phyloP scores from a whole-genome alignment of 2,888 invertebrate species.

The Desoria tigrina region DNA sequence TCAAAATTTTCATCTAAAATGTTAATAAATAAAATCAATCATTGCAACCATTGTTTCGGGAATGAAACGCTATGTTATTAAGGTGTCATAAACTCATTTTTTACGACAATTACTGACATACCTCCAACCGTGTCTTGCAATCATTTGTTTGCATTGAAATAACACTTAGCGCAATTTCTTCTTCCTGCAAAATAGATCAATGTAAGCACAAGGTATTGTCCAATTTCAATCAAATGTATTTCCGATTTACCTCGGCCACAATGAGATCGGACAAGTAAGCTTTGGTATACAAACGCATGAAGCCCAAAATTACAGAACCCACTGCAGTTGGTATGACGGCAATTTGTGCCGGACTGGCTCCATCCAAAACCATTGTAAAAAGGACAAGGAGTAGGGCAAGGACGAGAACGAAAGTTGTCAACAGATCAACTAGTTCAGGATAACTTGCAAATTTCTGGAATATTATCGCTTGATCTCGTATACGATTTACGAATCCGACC shows the following conservation, averaged over 20 bases:
- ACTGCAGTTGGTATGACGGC: not conserved
- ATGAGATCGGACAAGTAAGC: slow-evolving; percentile 1
- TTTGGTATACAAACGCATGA: slow-evolving; percentile 1
- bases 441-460: not conserved
- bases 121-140: slow-evolving; percentile 11
- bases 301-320: not conserved
- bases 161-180: no score
- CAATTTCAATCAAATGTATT: no score
- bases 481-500: not conserved
- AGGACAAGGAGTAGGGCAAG: not conserved
- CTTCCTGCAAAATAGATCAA: not conserved
- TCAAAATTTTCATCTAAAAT: slow-evolving; percentile 13
- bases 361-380: slow-evolving; percentile 3
- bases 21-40: not conserved
- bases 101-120: no score
- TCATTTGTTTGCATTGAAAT: not conserved
- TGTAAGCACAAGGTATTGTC: slow-evolving; percentile 3
- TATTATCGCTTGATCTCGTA: slow-evolving; percentile 1
- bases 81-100: no score
- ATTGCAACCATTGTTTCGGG: no score
- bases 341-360: not conserved
- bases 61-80: no score
- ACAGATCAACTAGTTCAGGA: slow-evolving; percentile 5
- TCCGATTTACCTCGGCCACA: not conserved
- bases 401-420: not conserved